Evolutionary conservation across 2,113 vertebrate species (phyloP), one percentile per base, ranked within the genome.

Genomic region (Pedetes capensis): DNA sequence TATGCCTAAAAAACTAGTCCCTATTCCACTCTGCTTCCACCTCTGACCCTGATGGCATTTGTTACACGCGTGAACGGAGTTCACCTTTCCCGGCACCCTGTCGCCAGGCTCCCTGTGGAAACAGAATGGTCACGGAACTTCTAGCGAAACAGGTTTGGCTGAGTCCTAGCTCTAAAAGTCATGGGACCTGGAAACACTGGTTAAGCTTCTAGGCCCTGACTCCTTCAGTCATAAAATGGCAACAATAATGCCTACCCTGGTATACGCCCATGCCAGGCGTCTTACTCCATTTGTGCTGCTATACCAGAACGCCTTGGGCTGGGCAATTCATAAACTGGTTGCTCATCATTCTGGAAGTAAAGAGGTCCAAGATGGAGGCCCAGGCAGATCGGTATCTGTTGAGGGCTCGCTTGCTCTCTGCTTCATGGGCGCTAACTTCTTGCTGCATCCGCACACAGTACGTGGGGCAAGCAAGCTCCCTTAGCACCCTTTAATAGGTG

Each of bases 41-140:
- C 55, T 51, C 51, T 27, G 51, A 47, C 2, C 37, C 68, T 80
- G 5, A 0, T 0, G 0, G 75, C 20, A 1, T 39, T 51, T 27
- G 47, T 59, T 71, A 29, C 23, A 69, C 68, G 32, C 44, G 32
- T 5, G 39, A 4, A 27, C 12, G 44, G 57, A 16, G 17, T 6
- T 47, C 27, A 1, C 59, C 61, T 49, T 66, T 8, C 61, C 49
- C 49, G 22, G 25, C 27, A 20, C 6, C 0, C 6, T 5, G 1
- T 9, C 34, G 79, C 42, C 22, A 42, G 32, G 5, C 6, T 91
- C 55, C 76, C 51, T n/a, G 25, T 37, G 16, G 17, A 39, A 91
- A 49, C 47, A 74, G 8, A 78, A 76, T 72, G 18, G 16, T 44
- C 66, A 6, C 2, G 12, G 32, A 53, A n/a, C 66, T 34, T 39